Evolutionary conservation across 2,797 vertebrate genomes (phyloP).

Genomic region (Tenualosa thibaudeaui): DNA sequence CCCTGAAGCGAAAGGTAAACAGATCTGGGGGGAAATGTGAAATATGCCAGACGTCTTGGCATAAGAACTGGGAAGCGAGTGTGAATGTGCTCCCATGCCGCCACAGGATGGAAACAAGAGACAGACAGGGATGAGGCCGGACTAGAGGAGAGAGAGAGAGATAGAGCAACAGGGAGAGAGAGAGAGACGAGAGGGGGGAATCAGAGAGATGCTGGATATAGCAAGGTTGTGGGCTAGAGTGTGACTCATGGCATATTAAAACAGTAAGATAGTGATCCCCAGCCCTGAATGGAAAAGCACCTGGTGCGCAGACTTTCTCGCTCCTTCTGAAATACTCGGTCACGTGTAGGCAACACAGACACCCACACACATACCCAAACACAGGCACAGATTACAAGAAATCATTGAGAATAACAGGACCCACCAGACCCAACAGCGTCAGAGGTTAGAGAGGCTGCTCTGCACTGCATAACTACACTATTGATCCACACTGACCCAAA

Average conservation of each 20-base stretch:
- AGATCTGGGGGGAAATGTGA: not conserved
- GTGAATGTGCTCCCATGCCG: not conserved
- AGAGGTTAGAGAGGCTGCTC: not conserved
- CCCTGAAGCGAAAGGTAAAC: not conserved
- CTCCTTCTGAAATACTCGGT: not conserved
- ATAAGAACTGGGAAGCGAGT: not conserved
- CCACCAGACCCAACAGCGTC: not conserved
- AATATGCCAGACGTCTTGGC: not conserved
- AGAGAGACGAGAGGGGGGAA: not conserved
- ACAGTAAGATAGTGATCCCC: conserved; percentile 29
- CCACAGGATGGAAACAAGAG: not conserved
- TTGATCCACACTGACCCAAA: not conserved
- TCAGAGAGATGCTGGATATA: conserved; percentile 8
- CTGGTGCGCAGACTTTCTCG: conserved; percentile 8
- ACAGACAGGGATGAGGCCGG: not conserved
- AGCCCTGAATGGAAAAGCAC: conserved; percentile 34
- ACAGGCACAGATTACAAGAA: not conserved
- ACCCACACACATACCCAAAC: not conserved
- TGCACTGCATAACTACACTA: not conserved
- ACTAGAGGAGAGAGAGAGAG: not conserved
- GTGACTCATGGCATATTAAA: conserved; percentile 41
- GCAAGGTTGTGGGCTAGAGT: conserved; percentile 12
- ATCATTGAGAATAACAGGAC: not conserved
- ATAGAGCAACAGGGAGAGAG: not conserved
- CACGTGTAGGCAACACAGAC: conserved; percentile 8